A percentile compares a stretch with the other conserved stretches of the same genome.
These are phyloP conservation scores for Poecile atricapillus DNA, from an alignment of 2,113 vertebrate genomes.

Conservation along the genomic window DNA sequence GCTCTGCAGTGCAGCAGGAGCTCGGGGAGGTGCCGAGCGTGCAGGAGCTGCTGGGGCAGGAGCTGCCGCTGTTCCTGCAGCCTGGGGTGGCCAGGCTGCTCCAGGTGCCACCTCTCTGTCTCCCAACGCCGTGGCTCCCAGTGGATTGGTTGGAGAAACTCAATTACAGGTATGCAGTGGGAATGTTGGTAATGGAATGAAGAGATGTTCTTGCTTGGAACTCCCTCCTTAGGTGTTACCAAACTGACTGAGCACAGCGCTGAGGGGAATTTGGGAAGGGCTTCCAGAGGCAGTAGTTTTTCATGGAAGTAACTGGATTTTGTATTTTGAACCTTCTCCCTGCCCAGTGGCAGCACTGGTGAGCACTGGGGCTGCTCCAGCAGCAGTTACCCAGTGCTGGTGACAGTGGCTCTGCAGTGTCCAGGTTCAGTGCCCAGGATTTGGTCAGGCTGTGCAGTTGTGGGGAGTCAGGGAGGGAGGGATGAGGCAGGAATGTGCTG, in stretches of 20 bases:
- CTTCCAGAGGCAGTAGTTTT: neutral
- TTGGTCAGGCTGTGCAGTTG: neutral
- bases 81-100: conserved; percentile 55
- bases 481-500: neutral
- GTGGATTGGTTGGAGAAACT: conserved; percentile 71
- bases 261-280: neutral
- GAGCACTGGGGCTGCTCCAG: neutral
- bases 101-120: conserved; percentile 30
- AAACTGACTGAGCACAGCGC: neutral
- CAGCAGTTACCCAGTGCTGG: neutral
- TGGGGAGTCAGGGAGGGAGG: neutral
- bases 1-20: conserved; percentile 31
- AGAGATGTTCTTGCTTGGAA: conserved; percentile 70
- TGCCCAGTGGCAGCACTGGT: neutral
- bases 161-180: conserved; percentile 81
- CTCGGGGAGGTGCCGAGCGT: neutral
- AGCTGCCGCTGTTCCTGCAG: conserved; percentile 62
- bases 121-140: conserved; percentile 44
- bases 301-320: neutral
- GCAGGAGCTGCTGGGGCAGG: conserved; percentile 59
- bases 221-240: conserved; percentile 45
- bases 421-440: neutral
- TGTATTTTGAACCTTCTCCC: neutral
- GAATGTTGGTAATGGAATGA: conserved; percentile 44
- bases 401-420: neutral